A percentile compares a stretch with the other conserved stretches of the same genome.
These are phyloP conservation scores for Vanessa tameamea DNA, from an alignment of 1,140 invertebrate species.

Conservation along the genomic window DNA sequence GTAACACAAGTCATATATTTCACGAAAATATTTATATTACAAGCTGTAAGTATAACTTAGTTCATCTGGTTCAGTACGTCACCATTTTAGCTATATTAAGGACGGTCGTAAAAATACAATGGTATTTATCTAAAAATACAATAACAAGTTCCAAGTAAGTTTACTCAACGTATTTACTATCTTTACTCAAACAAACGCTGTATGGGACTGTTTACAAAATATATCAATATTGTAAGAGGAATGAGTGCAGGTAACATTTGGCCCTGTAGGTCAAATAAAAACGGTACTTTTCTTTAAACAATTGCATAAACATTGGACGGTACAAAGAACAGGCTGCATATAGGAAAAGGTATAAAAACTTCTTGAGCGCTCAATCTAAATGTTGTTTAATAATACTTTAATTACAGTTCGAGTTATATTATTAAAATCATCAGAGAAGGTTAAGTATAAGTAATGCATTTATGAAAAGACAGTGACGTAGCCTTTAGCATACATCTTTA, in stretches of 20 bases:
- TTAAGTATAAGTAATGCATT: too few relatives aligned
- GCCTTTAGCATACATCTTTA: too few relatives aligned
- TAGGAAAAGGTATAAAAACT: neutral
- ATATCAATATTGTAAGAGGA: constrained; percentile 34
- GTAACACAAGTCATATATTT: too few relatives aligned
- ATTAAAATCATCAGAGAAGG: too few relatives aligned
- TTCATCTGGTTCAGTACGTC: too few relatives aligned
- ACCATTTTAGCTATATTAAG: too few relatives aligned
- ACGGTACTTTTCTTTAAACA: constrained; percentile 57
- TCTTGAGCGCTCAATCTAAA: neutral
- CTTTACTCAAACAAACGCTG: constrained; percentile 13
- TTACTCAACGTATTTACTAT: constrained; percentile 15
- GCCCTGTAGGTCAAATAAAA: constrained; percentile 53
- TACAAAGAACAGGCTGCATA: neutral
- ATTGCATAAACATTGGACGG: constrained; percentile 56
- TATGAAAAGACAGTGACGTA: too few relatives aligned
- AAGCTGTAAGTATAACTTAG: too few relatives aligned
- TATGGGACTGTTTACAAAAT: constrained; percentile 30
- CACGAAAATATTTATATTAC: too few relatives aligned
- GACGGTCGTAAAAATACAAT: neutral
- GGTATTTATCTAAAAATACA: constrained; percentile 2
- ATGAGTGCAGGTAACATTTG: constrained; percentile 31
- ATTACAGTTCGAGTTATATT: too few relatives aligned
- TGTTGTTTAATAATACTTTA: too few relatives aligned
- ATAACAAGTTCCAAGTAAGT: constrained; percentile 5